Base-by-base conservation (phyloP, 2,113 vertebrate species). In the Atherinomorus stipes region DNA sequence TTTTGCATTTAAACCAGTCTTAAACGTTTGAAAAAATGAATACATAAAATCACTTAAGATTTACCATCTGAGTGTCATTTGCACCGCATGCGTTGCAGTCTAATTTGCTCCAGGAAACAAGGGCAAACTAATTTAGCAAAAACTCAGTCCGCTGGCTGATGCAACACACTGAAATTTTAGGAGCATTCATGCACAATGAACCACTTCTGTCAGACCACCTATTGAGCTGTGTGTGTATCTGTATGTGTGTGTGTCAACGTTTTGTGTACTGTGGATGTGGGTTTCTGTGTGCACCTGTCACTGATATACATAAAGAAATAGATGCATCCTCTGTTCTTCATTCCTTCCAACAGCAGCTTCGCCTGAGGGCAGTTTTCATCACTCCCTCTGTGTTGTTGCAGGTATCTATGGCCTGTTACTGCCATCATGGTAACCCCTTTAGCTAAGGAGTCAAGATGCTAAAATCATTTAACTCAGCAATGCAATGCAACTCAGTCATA, bases 131-230 rank as follows among this genome's bases (percentile, higher is more conserved):
- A 90, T 89, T 88, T 78, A 84, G 82, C 76, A 81, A 84, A 87
- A 88, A 74, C 76, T 83, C 78, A 85, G 72, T 78, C 38, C 76
- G 65, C 74, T 81, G 84, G 85, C 89, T 92, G 91, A 92, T 91
- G 91, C 88, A 92, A 92, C 81, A 73, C 75, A 31, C 56, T 87
- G 91, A 92, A 90, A 92, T 92, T 87, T 90, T 80, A 74, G 86
- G 84, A 78, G 86, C 85, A 86, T 85, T 89, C 84, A 87, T 80
- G 85, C 89, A 88, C 89, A 89, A 90, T 88, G 85, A 90, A 90
- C 85, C 85, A 84, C 85, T 89, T 89, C 86, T 92, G 83, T 86
- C 87, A 86, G 89, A 90, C 90, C 90, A 89, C 87, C 90, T 89
- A 87, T 84, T 75, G 88, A 67, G 87, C 57, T 58, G 49, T 53